Evolutionary conservation across 2,113 vertebrate genomes (phyloP), one percentile per base, ranked within the genome.

Genomic region (Platichthys stellatus): DNA sequence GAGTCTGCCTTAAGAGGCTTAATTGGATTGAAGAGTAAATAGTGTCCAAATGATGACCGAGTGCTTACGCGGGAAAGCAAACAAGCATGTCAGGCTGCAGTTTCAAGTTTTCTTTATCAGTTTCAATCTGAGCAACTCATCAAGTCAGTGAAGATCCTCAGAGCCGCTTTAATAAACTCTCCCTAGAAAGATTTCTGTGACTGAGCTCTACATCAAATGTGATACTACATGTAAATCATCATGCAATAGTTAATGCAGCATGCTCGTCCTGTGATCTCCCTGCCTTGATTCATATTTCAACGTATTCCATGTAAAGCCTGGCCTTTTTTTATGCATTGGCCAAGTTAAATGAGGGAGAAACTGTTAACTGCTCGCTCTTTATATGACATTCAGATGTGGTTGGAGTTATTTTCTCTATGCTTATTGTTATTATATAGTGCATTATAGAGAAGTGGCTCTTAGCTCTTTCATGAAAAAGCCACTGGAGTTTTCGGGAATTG

Each of bases 241-340:
- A 80, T 18, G 69, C 60, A 81, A 62, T 58, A 63, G 71, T 83
- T 66, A 40, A 75, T 73, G 62, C 53, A 61, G n/a, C 31, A 20
- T 70, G 63, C 17, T 74, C 45, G 23, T 11, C 40, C 51, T 84
- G 77, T 90, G 78, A 88, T 82, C 71, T 78, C 17, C 14, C 38
- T 26, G 74, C 82, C 63, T 85, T 78, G 77, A 84, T 89, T 84
- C 59, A 86, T 87, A 86, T 87, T 87, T 90, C 65, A 87, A 81
- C 57, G 74, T 47, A 64, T 63, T 82, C 69, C 69, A 67, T 54
- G 72, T 65, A 47, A 60, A 70, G 70, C 47, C 26, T 20, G 17
- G 28, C n/a, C 82, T 72, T 31, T 31, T 28, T 31, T 31, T 38
- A 70, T 72, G 71, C 20, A 9, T 17, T 47, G 67, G 59, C 35